Evolutionary conservation across 1,140 invertebrate species (phyloP), one percentile per base, ranked within the genome.

Genomic region (Trissolcus basalis): DNA sequence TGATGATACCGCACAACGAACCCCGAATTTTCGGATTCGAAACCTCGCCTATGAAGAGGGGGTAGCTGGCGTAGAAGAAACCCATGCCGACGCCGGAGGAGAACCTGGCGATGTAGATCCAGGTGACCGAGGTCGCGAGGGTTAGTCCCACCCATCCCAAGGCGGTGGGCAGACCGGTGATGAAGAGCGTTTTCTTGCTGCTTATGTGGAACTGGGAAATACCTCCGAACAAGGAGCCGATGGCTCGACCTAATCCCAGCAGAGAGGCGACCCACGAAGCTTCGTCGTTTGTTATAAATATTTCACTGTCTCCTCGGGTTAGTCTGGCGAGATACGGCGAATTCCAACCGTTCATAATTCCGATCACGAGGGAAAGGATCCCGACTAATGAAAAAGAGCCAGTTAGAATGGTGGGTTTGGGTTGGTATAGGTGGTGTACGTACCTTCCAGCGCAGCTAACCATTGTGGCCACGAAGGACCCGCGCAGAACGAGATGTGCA

Each of bases 1-100:
- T 77, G 90, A 92, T 91, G 4, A 92, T 86, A 1, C 91, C 90
- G 0, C 92, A 91, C 78, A 93, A 86, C 1, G 91, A 88, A 0
- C 94, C 94, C 9, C 94, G 86, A 1, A 93, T 91, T 54, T 90
- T 89, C 69, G 91, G 87, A 35, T 92, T 89, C 50, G 93, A 88
- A 45, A 94, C 90, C 87, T 93, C 92, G 36, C 91, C 90, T n/a
- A 94, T 78, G 73, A 93, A 94, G 80, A 93, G 90, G 0, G 92
- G 92, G 1, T 92, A 91, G 4, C 90, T 88, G 4, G 91, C 91
- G 67, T 92, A 93, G 1, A 91, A 89, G 15, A 92, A 91, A 0
- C 93, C 93, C 54, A 93, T 86, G 1, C 91, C 89, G 0, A 94
- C 81, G 0, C 93, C 94, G 0, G 90, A 88, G 48, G 91, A 86